These are phyloP conservation scores for Thunnus albacares DNA, from an alignment of 2,797 vertebrate species.

Conservation along the genomic window DNA sequence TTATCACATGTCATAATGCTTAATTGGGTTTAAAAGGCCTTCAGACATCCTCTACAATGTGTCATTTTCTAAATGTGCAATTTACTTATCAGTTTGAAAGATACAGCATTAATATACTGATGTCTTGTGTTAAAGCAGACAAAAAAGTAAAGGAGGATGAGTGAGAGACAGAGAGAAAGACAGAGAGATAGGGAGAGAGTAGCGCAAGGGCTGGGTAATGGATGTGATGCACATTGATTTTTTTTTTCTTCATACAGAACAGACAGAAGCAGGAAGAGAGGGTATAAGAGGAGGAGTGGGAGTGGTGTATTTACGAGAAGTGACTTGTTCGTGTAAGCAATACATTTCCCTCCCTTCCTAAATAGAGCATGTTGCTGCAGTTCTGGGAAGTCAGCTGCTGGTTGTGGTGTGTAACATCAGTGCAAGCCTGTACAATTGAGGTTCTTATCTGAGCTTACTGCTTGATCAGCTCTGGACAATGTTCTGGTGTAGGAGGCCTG, in stretches of 20 bases:
- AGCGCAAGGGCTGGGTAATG: constrained; percentile 57
- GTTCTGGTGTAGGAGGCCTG: constrained; percentile 26
- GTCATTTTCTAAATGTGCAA: constrained; percentile 57
- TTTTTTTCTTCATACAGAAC: constrained; percentile 45
- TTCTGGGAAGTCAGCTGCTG: constrained; percentile 60
- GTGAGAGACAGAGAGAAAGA: constrained; percentile 30
- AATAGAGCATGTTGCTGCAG: constrained; percentile 40
- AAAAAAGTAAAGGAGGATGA: constrained; percentile 34
- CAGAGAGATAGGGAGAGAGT: constrained; percentile 24
- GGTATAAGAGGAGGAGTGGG: constrained; percentile 42
- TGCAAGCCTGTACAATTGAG: constrained; percentile 47
- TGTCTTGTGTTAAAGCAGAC: constrained; percentile 24
- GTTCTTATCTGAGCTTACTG: constrained; percentile 46
- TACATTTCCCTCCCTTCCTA: constrained; percentile 56
- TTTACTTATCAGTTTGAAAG: constrained; percentile 59
- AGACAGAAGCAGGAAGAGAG: constrained; percentile 46
- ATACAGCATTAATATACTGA: constrained; percentile 48
- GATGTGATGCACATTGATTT: constrained; percentile 80
- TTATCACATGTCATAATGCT: constrained; percentile 38
- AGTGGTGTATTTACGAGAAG: constrained; percentile 71
- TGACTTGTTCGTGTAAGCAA: constrained; percentile 52
- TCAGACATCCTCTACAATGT: constrained; percentile 39
- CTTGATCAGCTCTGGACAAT: constrained; percentile 56
- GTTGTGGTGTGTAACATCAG: constrained; percentile 50
- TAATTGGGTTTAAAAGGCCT: constrained; percentile 63